Conservation (phyloP, 2,113 vertebrate genomes). For the Notothenia rossii region DNA sequence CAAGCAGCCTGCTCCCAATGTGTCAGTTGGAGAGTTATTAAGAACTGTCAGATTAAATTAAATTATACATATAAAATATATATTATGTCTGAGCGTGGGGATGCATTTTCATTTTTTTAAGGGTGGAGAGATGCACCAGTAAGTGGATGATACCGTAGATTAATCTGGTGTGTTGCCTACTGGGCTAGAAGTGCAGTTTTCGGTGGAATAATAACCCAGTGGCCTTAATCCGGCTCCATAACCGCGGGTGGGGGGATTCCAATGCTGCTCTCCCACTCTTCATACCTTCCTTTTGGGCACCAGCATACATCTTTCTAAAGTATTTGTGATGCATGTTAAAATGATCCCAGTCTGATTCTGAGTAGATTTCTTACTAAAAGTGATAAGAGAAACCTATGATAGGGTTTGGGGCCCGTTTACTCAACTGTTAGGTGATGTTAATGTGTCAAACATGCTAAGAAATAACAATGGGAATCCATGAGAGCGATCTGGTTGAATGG, state of each 20-base stretch:
- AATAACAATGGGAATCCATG: too few species aligned
- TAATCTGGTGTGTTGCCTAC: constrained; percentile 65
- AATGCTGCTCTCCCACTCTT: constrained; percentile 33
- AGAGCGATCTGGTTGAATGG: too few species aligned
- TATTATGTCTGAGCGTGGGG: constrained; percentile 1
- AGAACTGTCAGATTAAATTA: background rate
- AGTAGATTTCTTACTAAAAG: background rate
- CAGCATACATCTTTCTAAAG: background rate
- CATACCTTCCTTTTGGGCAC: constrained; percentile 30
- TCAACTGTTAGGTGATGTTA: too few species aligned
- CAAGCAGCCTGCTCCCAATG: background rate
- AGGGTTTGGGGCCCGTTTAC: too few species aligned
- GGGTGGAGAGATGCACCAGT: constrained; percentile 23
- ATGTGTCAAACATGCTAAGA: too few species aligned
- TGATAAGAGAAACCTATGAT: background rate
- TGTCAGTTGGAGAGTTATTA: background rate
- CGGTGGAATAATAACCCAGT: constrained; percentile 77
- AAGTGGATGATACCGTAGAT: constrained; percentile 48
- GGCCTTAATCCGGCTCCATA: constrained; percentile 77
- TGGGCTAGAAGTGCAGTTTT: constrained; percentile 62
- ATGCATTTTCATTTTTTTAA: constrained; percentile 25
- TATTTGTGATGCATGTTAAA: background rate
- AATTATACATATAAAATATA: background rate
- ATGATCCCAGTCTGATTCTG: background rate
- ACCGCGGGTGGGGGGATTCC: constrained; percentile 50